Percentiles rank a stretch among this genome's conserved stretches.
Evolutionary conservation across 2,113 vertebrate genomes (phyloP).

Genomic region (Antechinus flavipes): DNA sequence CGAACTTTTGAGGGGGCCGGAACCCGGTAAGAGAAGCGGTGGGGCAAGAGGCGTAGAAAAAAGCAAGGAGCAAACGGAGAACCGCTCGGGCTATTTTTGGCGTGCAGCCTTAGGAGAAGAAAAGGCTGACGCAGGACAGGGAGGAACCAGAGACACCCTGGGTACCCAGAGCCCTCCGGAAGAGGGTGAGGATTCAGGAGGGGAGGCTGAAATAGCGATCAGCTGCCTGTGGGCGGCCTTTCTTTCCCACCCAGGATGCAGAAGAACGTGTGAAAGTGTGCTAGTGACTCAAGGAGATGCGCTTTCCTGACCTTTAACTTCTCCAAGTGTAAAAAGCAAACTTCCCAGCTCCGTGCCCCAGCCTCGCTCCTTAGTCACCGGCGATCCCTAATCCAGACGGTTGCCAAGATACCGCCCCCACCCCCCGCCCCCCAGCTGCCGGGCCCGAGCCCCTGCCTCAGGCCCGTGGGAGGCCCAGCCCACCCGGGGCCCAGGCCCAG

Average conservation of each 20-base stretch:
- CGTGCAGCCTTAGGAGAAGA: constrained; percentile 14
- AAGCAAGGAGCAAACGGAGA: neutral
- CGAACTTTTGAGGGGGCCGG: neutral
- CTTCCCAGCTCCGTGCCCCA: neutral
- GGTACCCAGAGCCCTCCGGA: neutral
- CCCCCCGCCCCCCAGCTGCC: too few relatives aligned
- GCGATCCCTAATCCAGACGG: neutral
- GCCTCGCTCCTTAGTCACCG: neutral
- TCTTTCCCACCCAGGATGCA: neutral
- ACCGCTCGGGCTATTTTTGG: constrained; percentile 73
- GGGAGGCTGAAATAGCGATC: neutral
- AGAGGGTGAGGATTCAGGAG: neutral
- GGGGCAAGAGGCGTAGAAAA: constrained; percentile 58
- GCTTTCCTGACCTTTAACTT: constrained; percentile 31
- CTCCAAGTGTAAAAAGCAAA: neutral
- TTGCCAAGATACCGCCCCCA: neutral
- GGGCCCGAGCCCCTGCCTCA: neutral
- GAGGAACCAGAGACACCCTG: neutral
- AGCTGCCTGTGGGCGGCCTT: accelerated
- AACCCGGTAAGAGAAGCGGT: neutral
- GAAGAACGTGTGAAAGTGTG: accelerated
- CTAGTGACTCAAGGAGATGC: neutral
- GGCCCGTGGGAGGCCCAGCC: neutral
- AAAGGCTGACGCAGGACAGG: constrained; percentile 58
- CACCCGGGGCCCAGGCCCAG: neutral